Conservation (phyloP, 2,113 vertebrate genomes). For the Cavia porcellus region DNA sequence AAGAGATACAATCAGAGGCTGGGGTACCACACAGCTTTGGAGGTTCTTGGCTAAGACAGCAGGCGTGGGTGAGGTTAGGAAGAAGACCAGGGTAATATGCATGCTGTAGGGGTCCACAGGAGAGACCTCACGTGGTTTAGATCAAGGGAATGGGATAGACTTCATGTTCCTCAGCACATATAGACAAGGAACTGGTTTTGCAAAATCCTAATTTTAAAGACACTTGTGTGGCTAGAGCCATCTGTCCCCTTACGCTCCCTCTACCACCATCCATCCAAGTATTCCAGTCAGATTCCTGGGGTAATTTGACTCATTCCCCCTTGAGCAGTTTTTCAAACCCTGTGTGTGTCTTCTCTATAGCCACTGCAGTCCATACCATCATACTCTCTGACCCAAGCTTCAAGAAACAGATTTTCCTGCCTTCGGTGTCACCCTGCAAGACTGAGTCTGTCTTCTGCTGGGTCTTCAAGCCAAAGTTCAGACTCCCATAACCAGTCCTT, state of each 20-base stretch:
- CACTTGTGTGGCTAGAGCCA: not conserved
- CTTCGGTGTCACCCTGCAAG: not conserved
- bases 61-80: not conserved
- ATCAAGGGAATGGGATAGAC: not conserved
- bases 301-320: not conserved
- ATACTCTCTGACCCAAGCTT: not conserved
- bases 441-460: not conserved
- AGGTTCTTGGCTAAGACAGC: not conserved
- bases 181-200: not conserved
- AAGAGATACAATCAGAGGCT: not conserved
- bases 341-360: not conserved
- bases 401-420: not conserved
- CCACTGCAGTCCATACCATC: not conserved
- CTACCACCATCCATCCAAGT: accelerated
- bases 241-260: not conserved
- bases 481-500: not conserved
- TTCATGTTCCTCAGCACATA: not conserved
- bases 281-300: not conserved
- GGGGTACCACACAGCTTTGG: not conserved
- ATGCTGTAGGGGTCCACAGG: not conserved
- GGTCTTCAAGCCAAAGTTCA: not conserved
- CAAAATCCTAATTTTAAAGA: not conserved
- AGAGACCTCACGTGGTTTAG: not conserved
- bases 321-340: not conserved
- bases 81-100: not conserved